phyloP scores from a whole-genome alignment of 2,113 vertebrate species.

The Empidonax alnorum region DNA sequence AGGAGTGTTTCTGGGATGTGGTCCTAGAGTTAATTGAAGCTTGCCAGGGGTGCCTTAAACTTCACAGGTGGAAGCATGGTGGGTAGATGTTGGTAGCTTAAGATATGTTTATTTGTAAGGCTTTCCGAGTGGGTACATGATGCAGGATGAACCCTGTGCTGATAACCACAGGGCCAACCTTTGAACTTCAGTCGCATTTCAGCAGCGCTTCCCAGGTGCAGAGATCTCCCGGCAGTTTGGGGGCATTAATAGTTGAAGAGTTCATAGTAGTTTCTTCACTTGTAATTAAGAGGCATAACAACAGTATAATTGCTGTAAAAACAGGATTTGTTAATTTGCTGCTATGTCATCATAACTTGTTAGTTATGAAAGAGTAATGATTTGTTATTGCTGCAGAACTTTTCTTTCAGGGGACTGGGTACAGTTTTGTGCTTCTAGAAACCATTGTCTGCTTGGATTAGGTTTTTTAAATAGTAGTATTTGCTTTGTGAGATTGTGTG shows the following conservation, averaged over 20 bases:
- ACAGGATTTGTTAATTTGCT: neutral
- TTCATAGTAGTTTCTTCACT: neutral
- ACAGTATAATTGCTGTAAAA: neutral
- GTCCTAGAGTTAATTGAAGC: neutral
- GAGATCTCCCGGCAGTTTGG: neutral
- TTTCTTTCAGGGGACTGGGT: neutral
- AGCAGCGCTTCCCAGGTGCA: neutral
- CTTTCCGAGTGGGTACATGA: neutral
- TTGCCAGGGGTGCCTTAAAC: neutral
- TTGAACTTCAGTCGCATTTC: neutral
- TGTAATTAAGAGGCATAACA: conserved; percentile 6
- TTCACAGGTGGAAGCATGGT: neutral
- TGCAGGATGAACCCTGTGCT: neutral
- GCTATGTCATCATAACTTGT: neutral
- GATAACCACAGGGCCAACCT: accelerated
- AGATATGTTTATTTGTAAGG: neutral
- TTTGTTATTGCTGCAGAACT: neutral
- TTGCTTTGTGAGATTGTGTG: neutral
- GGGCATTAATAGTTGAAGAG: neutral
- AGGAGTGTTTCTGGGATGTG: neutral
- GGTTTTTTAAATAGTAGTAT: neutral
- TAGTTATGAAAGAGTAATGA: neutral
- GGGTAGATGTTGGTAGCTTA: neutral
- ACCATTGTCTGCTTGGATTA: neutral
- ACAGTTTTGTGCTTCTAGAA: neutral